Conservation (phyloP, 2,888 invertebrate genomes). For the Trichogramma evanescens region DNA sequence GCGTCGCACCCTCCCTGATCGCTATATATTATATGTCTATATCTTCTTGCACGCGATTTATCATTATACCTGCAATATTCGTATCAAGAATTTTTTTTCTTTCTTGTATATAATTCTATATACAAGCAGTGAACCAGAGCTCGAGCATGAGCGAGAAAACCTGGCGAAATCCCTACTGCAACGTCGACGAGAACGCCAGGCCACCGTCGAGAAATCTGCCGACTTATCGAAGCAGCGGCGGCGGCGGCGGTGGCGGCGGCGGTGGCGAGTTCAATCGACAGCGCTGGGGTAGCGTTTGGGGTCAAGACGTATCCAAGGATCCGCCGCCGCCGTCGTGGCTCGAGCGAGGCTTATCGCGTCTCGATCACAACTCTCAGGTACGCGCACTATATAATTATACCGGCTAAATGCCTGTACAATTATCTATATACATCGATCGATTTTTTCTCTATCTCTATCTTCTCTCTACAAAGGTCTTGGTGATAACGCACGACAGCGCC, state of each 20-base stretch:
- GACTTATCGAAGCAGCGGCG: slow-evolving; percentile 7
- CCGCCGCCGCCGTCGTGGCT: slow-evolving; percentile 46
- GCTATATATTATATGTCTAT: slow-evolving; percentile 2
- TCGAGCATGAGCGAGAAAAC: slow-evolving; percentile 32
- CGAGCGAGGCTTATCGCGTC: slow-evolving; percentile 40
- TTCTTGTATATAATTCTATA: neutral
- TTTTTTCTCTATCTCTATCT: neutral
- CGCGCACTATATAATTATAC: neutral
- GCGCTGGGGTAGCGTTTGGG: slow-evolving; percentile 42
- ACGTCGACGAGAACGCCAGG: slow-evolving; percentile 34
- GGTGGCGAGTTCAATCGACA: slow-evolving; percentile 39
- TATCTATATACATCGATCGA: neutral
- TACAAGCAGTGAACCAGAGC: slow-evolving; percentile 14
- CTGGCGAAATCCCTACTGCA: slow-evolving; percentile 40
- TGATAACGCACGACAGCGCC: slow-evolving; percentile 52
- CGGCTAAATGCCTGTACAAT: neutral
- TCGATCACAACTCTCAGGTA: slow-evolving; percentile 42
- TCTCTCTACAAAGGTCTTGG: slow-evolving; percentile 46
- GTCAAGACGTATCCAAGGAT: slow-evolving; percentile 33
- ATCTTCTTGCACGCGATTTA: too few relatives aligned
- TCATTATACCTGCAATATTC: neutral
- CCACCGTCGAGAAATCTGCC: slow-evolving; percentile 36
- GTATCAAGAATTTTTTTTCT: neutral
- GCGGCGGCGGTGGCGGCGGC: slow-evolving; percentile 26
- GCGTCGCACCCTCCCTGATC: slow-evolving; percentile 9